Base-by-base conservation (phyloP, 1,140 invertebrate genomes). In the Doryteuthis pealeii region DNA sequence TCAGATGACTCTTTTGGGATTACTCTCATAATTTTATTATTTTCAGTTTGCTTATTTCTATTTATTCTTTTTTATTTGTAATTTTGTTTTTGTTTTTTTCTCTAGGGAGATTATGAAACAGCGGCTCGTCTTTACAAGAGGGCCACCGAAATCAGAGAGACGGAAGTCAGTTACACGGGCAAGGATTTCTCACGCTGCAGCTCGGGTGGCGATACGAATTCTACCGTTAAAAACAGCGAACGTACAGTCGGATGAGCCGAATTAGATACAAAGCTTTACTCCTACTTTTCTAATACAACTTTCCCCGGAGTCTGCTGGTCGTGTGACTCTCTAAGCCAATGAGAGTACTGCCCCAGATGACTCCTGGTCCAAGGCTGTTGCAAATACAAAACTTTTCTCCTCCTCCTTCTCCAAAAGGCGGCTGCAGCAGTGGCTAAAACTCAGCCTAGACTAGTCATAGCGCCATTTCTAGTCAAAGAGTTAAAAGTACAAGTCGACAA, bases 101-200 rank as follows among this genome's bases (percentile, higher is more conserved):
- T 81, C 45, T 75, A 87, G 86, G 83, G 83, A 77, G 87, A 88
- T 74, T 88, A 80, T 82, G 84, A 88, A 76, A 84, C 83, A 12
- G 87, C 87, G 22, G 87, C 87, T 22, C 84, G 83, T 69, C 76
- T 87, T 28, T 88, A 88, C 77, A 88, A 86, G 73, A 74, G 84
- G 71, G 83, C 87, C 1, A 88, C 86, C 58, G 87, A 88, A 75
- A 88, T 88, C 45, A 85, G 83, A 70, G 85, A 86, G 30, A 78
- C 74, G 30, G 84, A 82, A 31, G 77, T 79, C 2, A 70, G 75
- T 2, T 84, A 83, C 58, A 74, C 76, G 6, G 79, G 75, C 6
- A 86, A 85, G 70, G 80, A 73, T 43, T 49, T 82, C 35, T 84
- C 84, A 18, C 70, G 83, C 26, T 72, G 80, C 22, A 81, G 82